Evolutionary conservation across 2,888 invertebrate species (phyloP), one percentile per base, ranked within the genome.

Genomic region (Drosophila lutescens): DNA sequence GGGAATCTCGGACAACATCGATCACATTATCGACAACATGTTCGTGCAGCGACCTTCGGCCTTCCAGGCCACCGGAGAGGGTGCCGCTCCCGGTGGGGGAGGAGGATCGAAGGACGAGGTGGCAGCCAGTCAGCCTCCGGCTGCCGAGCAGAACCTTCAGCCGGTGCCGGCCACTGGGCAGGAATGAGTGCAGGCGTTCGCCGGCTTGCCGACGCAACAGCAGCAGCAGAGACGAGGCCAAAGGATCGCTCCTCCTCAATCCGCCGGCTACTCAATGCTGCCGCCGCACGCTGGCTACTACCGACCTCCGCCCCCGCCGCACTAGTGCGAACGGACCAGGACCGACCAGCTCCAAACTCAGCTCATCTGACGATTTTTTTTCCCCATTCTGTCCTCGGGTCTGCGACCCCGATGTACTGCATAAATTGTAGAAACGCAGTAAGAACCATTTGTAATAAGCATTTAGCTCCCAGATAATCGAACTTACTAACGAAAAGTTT

Each of bases 1-100:
- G 57, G 91, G 90, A 38, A 91, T 90, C 53, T 90, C 89, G 73
- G 94, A 94, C 79, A 94, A 94, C 78, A 94, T 94, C 66, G 94
- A 94, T 89, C 93, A 94, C 77, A 94, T 94, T 59, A 93, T 94
- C 1, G 94, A 94, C 78, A 94, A 94, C 69, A 94, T 94, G 94
- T 94, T 94, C 78, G 94, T 94, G 4, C 94, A 94, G 13, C 93
- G 94, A 90, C 94, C 58, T 0, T 59, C 94, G 36, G 92, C 90
- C 17, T 91, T 91, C 71, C 92, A 92, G 76, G 91, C 91, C 12
- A 63, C 60, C 17, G 74, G 66, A 2, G 66, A 66, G n/a, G 65
- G 51, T 4, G 63, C 46, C 13, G 20, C 44, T 12, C n/a, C 60
- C 5, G 30, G 74, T 41, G 74, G 8, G 1, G 26, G 7, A 26